phyloP scores from a whole-genome alignment of 2,888 invertebrate genomes.

The Brachypalpus laphriformis region DNA sequence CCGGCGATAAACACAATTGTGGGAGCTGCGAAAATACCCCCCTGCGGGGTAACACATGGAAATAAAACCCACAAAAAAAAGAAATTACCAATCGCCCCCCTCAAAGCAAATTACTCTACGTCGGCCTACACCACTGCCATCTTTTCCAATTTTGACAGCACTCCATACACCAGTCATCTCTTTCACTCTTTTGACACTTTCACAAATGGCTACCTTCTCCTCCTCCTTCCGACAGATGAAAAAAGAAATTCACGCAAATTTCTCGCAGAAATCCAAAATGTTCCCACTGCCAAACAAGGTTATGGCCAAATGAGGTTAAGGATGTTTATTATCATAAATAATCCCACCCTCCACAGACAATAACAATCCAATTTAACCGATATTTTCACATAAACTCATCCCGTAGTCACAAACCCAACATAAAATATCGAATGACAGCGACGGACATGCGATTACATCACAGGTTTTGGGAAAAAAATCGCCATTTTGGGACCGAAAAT shows the following conservation, averaged over 20 bases:
- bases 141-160: neutral
- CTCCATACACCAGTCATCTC: constrained; percentile 1
- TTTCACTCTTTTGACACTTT: constrained; percentile 35
- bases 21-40: too few species aligned
- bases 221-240: neutral
- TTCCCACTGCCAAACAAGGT: constrained; percentile 47
- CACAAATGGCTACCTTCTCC: constrained; percentile 52
- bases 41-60: neutral
- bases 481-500: constrained; percentile 59
- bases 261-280: constrained; percentile 28
- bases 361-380: constrained; percentile 18
- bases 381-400: neutral
- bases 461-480: constrained; percentile 44
- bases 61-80: too few species aligned
- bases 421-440: neutral
- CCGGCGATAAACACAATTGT: too few species aligned
- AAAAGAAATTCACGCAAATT: constrained; percentile 36
- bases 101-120: neutral
- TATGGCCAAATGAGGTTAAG: constrained; percentile 72
- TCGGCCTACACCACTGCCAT: constrained; percentile 27
- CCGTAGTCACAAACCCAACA: neutral
- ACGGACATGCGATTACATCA: constrained; percentile 65
- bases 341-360: constrained; percentile 19
- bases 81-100: neutral
- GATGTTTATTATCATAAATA: constrained; percentile 69